Evolutionary conservation across 2,113 vertebrate species (phyloP).

Genomic region (Struthio camelus): DNA sequence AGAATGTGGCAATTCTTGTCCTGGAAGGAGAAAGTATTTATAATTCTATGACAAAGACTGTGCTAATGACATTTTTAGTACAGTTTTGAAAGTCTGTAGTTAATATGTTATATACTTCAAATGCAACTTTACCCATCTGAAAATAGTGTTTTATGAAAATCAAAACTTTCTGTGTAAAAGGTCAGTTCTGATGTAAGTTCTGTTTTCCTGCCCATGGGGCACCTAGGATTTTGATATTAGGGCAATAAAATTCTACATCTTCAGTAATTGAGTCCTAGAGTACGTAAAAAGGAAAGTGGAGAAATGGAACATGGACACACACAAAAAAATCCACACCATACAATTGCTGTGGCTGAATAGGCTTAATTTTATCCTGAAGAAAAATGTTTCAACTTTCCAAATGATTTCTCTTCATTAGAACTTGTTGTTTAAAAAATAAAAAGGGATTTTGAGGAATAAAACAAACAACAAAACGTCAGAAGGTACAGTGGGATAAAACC

Average conservation of each 20-base stretch:
- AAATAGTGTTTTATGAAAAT: neutral
- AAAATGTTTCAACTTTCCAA: neutral
- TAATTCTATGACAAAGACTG: neutral
- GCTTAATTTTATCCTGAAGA: neutral
- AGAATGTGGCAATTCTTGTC: neutral
- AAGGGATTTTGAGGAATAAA: neutral
- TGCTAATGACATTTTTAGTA: neutral
- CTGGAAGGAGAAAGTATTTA: neutral
- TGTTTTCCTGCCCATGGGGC: rapidly evolving
- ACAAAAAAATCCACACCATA: neutral
- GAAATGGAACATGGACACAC: neutral
- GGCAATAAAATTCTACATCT: neutral
- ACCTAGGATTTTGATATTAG: neutral
- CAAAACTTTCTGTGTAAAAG: neutral
- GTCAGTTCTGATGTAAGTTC: neutral
- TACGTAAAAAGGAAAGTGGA: neutral
- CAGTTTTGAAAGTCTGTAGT: neutral
- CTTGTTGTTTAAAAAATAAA: neutral
- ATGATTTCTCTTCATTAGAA: neutral
- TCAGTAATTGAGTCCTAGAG: neutral
- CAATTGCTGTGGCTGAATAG: neutral
- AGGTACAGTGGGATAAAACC: neutral
- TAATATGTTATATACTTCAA: neutral
- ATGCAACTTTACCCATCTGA: neutral
- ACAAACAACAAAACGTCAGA: neutral